Evolutionary conservation across 2,888 invertebrate species (phyloP).

Genomic region (Nymphalis c-album): DNA sequence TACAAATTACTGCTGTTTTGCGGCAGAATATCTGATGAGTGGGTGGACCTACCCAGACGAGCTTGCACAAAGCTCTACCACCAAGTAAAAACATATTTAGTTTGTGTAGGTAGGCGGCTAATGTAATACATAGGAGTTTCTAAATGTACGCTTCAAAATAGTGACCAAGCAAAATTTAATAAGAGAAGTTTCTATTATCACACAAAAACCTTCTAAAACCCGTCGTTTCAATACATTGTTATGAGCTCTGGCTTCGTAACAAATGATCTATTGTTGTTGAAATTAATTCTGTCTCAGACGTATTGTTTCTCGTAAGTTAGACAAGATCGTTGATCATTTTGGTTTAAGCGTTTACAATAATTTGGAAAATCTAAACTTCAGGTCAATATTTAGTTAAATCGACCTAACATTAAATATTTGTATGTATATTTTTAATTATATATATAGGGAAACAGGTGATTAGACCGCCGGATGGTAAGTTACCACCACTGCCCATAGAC

Average conservation of each 20-base stretch:
- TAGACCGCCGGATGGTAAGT: too few species aligned
- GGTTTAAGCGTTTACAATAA: not conserved
- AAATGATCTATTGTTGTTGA: slow-evolving; percentile 24
- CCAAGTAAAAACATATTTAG: too few species aligned
- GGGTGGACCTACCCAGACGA: too few species aligned
- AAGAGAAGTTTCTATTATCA: not conserved
- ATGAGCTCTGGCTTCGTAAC: slow-evolving; percentile 10
- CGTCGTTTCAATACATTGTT: not conserved
- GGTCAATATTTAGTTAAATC: too few species aligned
- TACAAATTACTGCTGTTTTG: too few species aligned
- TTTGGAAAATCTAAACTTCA: too few species aligned
- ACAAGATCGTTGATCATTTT: slow-evolving; percentile 20
- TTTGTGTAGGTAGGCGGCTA: not conserved
- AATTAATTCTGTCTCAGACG: slow-evolving; percentile 23
- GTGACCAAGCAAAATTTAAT: not conserved
- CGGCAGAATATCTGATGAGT: too few species aligned
- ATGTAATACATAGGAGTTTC: not conserved
- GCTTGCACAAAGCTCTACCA: too few species aligned
- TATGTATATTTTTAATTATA: not conserved
- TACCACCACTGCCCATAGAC: too few species aligned
- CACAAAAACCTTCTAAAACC: not conserved
- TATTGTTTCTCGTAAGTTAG: slow-evolving; percentile 22
- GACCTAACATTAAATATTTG: too few species aligned
- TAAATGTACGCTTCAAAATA: not conserved
- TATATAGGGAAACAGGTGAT: too few species aligned